These are phyloP conservation scores for Coturnix japonica DNA, from an alignment of 2,113 vertebrate genomes.

Conservation along the genomic window DNA sequence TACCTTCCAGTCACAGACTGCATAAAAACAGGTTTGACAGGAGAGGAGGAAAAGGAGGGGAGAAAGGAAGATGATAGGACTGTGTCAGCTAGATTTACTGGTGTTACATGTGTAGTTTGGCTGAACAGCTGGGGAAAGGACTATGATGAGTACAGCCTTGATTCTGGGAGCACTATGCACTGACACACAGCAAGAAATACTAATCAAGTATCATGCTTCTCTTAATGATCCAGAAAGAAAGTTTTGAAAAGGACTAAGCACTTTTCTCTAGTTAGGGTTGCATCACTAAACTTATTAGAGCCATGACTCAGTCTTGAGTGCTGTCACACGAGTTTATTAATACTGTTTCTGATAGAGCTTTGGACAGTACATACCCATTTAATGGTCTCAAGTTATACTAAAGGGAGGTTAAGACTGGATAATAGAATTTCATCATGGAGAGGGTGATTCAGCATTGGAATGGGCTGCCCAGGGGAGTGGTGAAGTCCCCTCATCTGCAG, in stretches of 20 bases:
- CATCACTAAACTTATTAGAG: background rate
- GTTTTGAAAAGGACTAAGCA: background rate
- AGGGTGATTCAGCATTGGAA: background rate
- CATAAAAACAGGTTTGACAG: background rate
- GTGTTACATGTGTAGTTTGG: background rate
- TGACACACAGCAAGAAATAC: background rate
- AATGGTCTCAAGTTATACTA: background rate
- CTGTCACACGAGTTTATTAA: background rate
- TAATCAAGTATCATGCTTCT: background rate
- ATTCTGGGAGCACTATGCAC: background rate
- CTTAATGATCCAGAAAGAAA: background rate
- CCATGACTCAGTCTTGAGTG: background rate
- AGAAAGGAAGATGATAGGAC: background rate
- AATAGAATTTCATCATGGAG: background rate
- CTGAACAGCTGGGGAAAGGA: background rate
- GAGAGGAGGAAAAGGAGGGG: rapidly evolving
- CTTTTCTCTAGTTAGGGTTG: background rate
- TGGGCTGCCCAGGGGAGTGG: background rate
- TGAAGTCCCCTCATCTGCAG: background rate
- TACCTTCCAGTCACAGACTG: background rate
- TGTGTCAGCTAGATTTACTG: background rate
- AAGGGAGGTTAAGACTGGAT: background rate
- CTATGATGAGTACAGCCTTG: background rate
- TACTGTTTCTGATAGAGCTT: background rate
- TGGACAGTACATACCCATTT: background rate